Evolutionary conservation across 2,888 invertebrate species (phyloP).

Genomic region (Xanthia icteritia): DNA sequence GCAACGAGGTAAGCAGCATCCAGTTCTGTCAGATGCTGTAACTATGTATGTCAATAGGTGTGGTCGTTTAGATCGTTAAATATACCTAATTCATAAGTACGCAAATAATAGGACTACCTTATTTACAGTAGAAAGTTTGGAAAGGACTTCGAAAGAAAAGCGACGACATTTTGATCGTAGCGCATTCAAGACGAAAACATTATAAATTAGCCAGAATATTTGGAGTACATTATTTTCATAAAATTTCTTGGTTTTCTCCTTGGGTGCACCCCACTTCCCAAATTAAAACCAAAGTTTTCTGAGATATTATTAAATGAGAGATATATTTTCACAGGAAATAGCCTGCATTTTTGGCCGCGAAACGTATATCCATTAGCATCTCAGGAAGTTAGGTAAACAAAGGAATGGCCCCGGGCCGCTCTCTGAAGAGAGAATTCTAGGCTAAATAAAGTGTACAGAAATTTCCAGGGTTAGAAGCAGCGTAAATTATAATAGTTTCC

Average conservation of each 20-base stretch:
- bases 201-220: constrained; percentile 14
- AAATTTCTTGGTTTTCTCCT: background rate
- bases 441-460: constrained; percentile 38
- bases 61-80: constrained; percentile 35
- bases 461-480: constrained; percentile 46
- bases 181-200: background rate
- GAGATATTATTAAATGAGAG: constrained; percentile 12
- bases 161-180: background rate
- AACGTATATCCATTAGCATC: constrained; percentile 50
- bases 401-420: constrained; percentile 44
- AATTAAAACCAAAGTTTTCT: constrained; percentile 39
- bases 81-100: constrained; percentile 17
- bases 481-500: constrained; percentile 56
- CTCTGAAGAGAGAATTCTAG: constrained; percentile 47
- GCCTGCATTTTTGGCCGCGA: constrained; percentile 41
- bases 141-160: constrained; percentile 28
- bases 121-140: constrained; percentile 16
- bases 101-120: constrained; percentile 43
- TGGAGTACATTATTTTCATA: background rate
- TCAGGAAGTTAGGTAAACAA: constrained; percentile 50
- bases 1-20: constrained; percentile 59
- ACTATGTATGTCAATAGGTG: constrained; percentile 65
- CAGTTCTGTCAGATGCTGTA: constrained; percentile 64
- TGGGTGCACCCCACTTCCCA: constrained; percentile 29
- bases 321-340: constrained; percentile 28